Conservation (phyloP, 2,888 invertebrate species). For the Eupelmus urozonus region DNA sequence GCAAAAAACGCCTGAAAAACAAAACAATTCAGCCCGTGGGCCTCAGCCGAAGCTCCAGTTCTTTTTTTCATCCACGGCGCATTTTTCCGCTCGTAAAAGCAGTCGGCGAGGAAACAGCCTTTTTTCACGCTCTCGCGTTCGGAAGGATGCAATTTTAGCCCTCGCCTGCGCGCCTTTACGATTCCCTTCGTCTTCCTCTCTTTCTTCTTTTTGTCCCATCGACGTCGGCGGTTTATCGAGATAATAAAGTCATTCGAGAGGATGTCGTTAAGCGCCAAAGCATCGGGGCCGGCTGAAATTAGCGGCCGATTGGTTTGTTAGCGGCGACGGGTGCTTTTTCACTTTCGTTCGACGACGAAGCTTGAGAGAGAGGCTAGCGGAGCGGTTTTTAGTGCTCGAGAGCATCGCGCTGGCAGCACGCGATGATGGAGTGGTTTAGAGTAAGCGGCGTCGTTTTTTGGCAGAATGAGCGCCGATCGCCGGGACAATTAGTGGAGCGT, state of each 20-base stretch:
- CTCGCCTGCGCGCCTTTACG: neutral
- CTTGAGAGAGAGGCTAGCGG: too few species aligned
- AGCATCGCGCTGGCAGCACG: too few species aligned
- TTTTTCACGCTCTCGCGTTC: neutral
- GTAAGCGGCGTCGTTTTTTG: too few species aligned
- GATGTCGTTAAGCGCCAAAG: neutral
- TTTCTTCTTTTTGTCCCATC: neutral
- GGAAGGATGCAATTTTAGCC: slow-evolving; percentile 2
- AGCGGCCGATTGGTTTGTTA: too few species aligned
- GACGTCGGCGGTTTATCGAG: slow-evolving; percentile 25
- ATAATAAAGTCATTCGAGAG: slow-evolving; percentile 35
- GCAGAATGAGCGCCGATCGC: too few species aligned
- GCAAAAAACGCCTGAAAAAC: neutral
- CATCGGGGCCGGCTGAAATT: neutral
- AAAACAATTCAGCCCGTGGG: too few species aligned
- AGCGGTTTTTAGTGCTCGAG: too few species aligned
- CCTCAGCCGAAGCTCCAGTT: neutral
- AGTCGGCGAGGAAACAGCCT: neutral
- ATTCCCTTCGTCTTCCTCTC: neutral
- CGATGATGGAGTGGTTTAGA: too few species aligned
- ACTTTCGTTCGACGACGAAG: too few species aligned
- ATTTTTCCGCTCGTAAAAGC: neutral
- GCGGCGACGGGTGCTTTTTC: too few species aligned
- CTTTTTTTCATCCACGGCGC: neutral
- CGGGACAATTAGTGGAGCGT: too few species aligned